These are phyloP conservation scores for Sphaerophoria rueppellii DNA, from an alignment of 2,888 invertebrate species.

Conservation along the genomic window DNA sequence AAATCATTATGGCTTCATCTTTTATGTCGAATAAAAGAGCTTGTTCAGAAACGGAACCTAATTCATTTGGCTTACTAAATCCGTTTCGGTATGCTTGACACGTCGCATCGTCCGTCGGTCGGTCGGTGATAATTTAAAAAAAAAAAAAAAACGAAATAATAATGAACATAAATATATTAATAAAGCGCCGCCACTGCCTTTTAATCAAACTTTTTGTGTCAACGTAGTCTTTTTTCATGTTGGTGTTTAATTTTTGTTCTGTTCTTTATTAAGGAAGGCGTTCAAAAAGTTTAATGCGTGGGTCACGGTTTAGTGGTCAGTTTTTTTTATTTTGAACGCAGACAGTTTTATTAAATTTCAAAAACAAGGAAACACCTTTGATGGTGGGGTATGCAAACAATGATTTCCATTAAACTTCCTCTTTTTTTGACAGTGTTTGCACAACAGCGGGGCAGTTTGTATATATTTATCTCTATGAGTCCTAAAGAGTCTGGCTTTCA, in stretches of 20 bases:
- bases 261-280: neutral
- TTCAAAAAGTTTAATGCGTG: slow-evolving; percentile 35
- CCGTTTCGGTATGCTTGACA: slow-evolving; percentile 1
- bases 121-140: slow-evolving; percentile 25
- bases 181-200: neutral
- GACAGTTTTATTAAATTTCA: neutral
- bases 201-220: slow-evolving; percentile 37
- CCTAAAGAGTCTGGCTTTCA: too few species aligned
- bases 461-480: too few species aligned
- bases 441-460: too few species aligned
- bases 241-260: slow-evolving; percentile 3
- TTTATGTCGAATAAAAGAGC: slow-evolving; percentile 8
- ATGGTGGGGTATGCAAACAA: neutral
- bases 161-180: neutral
- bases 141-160: slow-evolving; percentile 6
- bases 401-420: too few species aligned
- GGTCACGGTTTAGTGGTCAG: slow-evolving; percentile 37
- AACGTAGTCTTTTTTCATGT: slow-evolving; percentile 13
- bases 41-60: slow-evolving; percentile 48
- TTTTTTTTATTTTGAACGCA: neutral
- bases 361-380: neutral
- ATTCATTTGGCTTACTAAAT: slow-evolving; percentile 26
- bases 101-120: neutral
- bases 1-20: slow-evolving; percentile 27
- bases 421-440: too few species aligned